Percentiles rank a stretch among this genome's conserved stretches.
Evolutionary conservation across 2,888 invertebrate genomes (phyloP).

Genomic region (Melieria picta): DNA sequence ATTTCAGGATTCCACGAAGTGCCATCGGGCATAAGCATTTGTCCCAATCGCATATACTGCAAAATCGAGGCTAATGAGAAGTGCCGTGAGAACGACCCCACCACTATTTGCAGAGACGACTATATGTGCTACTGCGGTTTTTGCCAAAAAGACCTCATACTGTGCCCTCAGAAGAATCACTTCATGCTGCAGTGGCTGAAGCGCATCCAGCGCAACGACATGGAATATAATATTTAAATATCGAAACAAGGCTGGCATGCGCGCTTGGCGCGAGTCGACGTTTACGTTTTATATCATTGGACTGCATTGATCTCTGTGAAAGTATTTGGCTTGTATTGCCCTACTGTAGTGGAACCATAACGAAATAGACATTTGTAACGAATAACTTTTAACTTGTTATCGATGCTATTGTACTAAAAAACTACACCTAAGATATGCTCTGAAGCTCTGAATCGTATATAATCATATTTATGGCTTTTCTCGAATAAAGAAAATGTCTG

Average conservation of each 20-base stretch:
- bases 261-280: too few relatives aligned
- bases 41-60: too few relatives aligned
- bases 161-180: conserved; percentile 12
- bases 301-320: conserved; percentile 1
- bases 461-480: conserved; percentile 14
- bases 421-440: background rate
- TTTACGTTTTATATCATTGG: background rate
- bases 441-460: background rate
- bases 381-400: background rate
- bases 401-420: background rate
- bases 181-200: background rate
- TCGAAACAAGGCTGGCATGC: background rate
- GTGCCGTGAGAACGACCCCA: too few relatives aligned
- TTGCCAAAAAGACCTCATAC: conserved; percentile 34
- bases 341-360: too few relatives aligned
- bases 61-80: too few relatives aligned
- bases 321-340: background rate
- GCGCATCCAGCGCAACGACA: background rate
- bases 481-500: conserved; percentile 19
- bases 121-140: conserved; percentile 40
- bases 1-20: too few relatives aligned
- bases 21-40: too few relatives aligned
- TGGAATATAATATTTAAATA: background rate
- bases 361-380: too few relatives aligned
- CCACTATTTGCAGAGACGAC: conserved; percentile 31